Evolutionary conservation across 2,888 invertebrate genomes (phyloP), one percentile per base, ranked within the genome.

Genomic region (Stenotaenia linearis): DNA sequence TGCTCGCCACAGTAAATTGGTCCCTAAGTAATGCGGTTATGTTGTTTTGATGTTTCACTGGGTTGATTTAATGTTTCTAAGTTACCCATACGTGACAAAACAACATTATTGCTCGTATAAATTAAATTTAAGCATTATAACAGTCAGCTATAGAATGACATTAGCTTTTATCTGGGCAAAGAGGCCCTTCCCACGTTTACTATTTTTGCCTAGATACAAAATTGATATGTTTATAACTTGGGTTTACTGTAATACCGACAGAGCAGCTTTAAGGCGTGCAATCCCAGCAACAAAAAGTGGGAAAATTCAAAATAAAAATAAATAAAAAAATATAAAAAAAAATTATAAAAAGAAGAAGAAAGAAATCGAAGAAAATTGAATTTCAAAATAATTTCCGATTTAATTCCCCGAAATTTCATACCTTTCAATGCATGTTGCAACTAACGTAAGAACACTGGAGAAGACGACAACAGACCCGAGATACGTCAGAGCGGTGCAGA

Each of bases 341-440:
- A 45, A 15, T 15, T 2, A n/a, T 45, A 12, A 15, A 45, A 18
- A 6, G n/a, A 45, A 3, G n/a, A 45, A 45, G 5, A 45, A 2
- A 18, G n/a, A 45, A 45, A n/a, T 45, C n/a, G n/a, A 40, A 18
- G n/a, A 15, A 45, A 45, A 5, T n/a, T 18, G 1, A 45, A 18
- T 45, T 45, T 45, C 12, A 45, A 45, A 45, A 6, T 45, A 45
- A 45, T 45, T 45, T 45, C 45, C 45, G 45, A 18, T 45, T 18
- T 18, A 45, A 5, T 18, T 45, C 45, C 45, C 45, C 45, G 1
- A 1, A 45, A 18, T 37, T 75, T 50, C 30, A 30, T 76, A 88
- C 88, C 88, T 86, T 83, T 88, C 88, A 30, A 88, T 82, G 45
- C 87, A 88, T 75, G 86, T 87, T 32, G 87, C 87, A 10, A 86